Evolutionary conservation across 92 coral and sea anemone species (phyloP).

Genomic region (Actinernus sp.): DNA sequence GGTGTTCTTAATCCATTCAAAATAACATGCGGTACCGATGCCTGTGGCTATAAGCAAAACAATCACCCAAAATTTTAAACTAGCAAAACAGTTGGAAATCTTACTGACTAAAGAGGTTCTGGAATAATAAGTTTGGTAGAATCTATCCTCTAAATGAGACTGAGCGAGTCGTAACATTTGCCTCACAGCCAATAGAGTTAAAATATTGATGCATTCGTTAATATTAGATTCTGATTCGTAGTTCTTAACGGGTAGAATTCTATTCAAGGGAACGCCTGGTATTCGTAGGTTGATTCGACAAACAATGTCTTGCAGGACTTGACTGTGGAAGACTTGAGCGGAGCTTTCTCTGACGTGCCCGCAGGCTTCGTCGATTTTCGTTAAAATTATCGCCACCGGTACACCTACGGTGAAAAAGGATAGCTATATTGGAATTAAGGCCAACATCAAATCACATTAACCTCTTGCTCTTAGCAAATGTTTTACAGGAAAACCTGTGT

Average conservation of each 20-base stretch:
- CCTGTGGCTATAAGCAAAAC: neutral
- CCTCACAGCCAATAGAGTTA: slow-evolving; percentile 13
- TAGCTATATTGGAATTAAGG: neutral
- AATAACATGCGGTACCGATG: neutral
- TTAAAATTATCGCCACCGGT: slow-evolving; percentile 30
- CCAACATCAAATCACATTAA: neutral
- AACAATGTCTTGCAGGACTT: slow-evolving; percentile 6
- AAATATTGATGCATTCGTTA: neutral
- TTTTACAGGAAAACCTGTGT: no score
- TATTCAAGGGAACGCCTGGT: slow-evolving; percentile 12
- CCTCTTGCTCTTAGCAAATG: no score
- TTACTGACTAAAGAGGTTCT: neutral
- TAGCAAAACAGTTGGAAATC: neutral
- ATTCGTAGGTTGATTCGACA: neutral
- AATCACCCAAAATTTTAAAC: no score
- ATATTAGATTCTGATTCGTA: slow-evolving; percentile 6
- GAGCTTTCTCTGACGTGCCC: neutral
- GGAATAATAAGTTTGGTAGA: neutral
- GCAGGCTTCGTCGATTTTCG: slow-evolving; percentile 39
- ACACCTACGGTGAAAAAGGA: slow-evolving; percentile 15
- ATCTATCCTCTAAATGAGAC: neutral
- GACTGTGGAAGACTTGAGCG: slow-evolving; percentile 1
- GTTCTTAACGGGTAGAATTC: slow-evolving; percentile 40
- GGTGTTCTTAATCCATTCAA: neutral
- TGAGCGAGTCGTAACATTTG: slow-evolving; percentile 12